A percentile compares a stretch with the other conserved stretches of the same genome.
These are phyloP conservation scores for Lacanobia oleracea DNA, from an alignment of 2,888 invertebrate species.

Conservation along the genomic window DNA sequence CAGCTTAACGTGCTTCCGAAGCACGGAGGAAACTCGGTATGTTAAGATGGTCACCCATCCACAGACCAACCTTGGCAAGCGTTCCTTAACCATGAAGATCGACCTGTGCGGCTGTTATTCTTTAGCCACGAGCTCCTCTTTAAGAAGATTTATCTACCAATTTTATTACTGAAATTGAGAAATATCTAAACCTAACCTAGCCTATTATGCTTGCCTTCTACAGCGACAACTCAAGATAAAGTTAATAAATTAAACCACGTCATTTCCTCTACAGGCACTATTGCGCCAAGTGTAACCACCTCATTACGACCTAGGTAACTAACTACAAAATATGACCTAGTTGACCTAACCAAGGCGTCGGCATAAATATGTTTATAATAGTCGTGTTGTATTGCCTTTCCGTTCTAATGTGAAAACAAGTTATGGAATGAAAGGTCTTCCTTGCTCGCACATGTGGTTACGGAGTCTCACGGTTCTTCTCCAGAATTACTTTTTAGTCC, in stretches of 20 bases:
- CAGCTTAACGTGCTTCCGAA: too few species aligned
- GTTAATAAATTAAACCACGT: not conserved
- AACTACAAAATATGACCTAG: not conserved
- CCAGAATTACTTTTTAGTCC: too few species aligned
- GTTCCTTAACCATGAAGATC: too few species aligned
- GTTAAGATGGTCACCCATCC: too few species aligned
- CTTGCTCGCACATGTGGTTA: not conserved
- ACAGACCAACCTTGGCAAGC: too few species aligned
- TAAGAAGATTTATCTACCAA: too few species aligned
- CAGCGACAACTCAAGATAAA: not conserved
- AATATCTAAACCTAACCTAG: not conserved
- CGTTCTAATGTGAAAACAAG: not conserved
- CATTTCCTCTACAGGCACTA: not conserved
- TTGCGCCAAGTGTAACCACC: constrained; percentile 38
- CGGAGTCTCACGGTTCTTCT: not conserved
- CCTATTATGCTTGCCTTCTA: too few species aligned
- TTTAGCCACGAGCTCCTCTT: too few species aligned
- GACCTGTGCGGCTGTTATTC: too few species aligned
- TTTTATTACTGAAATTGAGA: not conserved
- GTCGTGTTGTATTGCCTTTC: constrained; percentile 9
- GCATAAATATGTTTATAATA: constrained; percentile 3
- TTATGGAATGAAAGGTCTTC: not conserved
- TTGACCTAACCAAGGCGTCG: constrained; percentile 5
- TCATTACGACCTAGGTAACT: not conserved
- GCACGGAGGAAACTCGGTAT: too few species aligned